Evolutionary conservation across 2,888 invertebrate species (phyloP), one percentile per base, ranked within the genome.

Genomic region (Thereva nobilitata): DNA sequence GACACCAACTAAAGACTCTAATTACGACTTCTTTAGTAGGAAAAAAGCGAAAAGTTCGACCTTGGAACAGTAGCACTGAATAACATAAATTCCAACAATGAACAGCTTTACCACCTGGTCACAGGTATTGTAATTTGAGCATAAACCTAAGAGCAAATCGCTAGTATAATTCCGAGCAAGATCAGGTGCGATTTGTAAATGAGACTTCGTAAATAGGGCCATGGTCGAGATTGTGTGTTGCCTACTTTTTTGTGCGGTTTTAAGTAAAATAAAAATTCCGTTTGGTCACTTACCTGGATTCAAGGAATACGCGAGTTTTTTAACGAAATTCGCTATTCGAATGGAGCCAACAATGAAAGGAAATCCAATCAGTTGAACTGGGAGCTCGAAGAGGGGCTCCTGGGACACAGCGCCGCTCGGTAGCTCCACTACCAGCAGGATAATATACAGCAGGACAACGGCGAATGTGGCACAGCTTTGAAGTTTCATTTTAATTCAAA

Each of bases 311-410:
- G 89, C 87, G 68, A 93, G 81, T 78, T 92, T 92, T 82, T 91
- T 92, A 70, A 92, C 86, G 76, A 93, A 93, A 81, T 92, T 92
- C 1, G 91, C 87, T 64, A 92, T 79, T 72, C 89, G 84, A 8
- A 93, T 92, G 38, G 90, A 89, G 5, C 90, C 80, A 59, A 92
- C 87, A 72, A 93, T 93, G 69, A 92, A 87, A 0, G 93, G 93
- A 76, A 93, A 93, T 37, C 93, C 93, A 45, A 93, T 84, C 66
- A 93, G 82, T 76, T 93, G 92, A n/a, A 93, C 91, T 8, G 93
- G 93, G 65, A 93, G 78, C 75, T 92, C 89, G 75, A 92, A 89
- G 0, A 84, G 75, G 9, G 86, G 85, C 73, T 86, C 85, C 49
- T 82, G 77, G 2, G 79, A 77, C 7, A 54, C 12, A n/a, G 41